These are phyloP conservation scores for Eleginops maclovinus DNA, from an alignment of 2,113 vertebrate species.

Conservation along the genomic window DNA sequence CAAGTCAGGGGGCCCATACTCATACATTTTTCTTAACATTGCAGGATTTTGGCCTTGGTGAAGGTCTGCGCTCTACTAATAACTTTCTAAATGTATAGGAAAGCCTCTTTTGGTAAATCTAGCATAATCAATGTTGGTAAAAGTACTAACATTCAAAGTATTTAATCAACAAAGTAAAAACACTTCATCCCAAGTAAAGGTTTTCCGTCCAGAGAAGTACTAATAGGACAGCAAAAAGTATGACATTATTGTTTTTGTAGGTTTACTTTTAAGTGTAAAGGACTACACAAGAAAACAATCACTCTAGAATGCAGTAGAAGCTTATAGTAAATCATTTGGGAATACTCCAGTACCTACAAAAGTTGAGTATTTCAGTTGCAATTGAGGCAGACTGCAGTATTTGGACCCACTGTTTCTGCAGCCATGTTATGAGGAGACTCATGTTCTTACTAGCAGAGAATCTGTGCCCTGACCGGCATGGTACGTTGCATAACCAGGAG, in stretches of 20 bases:
- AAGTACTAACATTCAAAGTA: neutral
- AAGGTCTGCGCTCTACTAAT: no score
- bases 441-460: constrained; percentile 7
- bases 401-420: neutral
- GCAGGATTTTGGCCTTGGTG: no score
- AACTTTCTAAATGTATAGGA: neutral
- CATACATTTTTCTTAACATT: no score
- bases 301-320: neutral
- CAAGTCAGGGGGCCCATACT: no score
- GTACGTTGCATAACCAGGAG: constrained; percentile 56
- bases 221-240: neutral
- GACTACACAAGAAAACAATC: neutral
- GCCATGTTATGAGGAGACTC: constrained; percentile 16
- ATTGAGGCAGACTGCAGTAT: neutral
- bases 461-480: constrained; percentile 48
- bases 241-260: neutral
- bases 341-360: neutral
- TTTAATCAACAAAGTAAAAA: neutral
- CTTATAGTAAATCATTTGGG: neutral
- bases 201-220: neutral
- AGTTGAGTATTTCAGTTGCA: neutral
- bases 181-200: neutral
- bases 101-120: neutral
- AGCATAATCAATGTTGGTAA: neutral
- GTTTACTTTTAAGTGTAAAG: neutral